Percentiles rank a stretch among this genome's conserved stretches.
phyloP scores from a whole-genome alignment of 30 jellyfish, hydroid and myxozoan genomes.

The Aurelia sp. region DNA sequence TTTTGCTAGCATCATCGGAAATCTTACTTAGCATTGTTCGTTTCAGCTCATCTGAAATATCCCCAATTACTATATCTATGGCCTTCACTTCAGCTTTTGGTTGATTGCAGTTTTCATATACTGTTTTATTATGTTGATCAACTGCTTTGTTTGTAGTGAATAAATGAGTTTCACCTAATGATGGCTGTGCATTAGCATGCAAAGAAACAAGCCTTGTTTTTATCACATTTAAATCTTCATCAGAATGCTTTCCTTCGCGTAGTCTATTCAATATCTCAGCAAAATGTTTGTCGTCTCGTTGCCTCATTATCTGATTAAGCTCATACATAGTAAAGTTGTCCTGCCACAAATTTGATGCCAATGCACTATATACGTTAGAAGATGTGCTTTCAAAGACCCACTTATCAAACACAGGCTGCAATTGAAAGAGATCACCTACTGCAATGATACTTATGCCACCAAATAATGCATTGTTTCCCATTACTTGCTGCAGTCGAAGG shows the following conservation, averaged over 20 bases:
- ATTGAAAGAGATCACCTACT: neutral
- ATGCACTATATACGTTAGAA: neutral
- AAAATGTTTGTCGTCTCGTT: neutral
- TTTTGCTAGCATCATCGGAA: constrained; percentile 8
- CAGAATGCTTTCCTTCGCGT: constrained; percentile 14
- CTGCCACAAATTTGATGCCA: constrained; percentile 12
- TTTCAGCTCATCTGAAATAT: neutral
- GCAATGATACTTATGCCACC: constrained; percentile 33
- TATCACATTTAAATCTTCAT: neutral
- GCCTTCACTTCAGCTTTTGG: constrained; percentile 4
- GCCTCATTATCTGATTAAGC: too few relatives aligned
- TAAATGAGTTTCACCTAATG: neutral
- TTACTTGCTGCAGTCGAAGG: constrained; percentile 22
- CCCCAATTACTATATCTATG: constrained; percentile 1
- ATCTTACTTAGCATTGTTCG: neutral
- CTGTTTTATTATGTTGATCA: neutral
- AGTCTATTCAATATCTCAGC: constrained; percentile 7
- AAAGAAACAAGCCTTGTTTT: neutral
- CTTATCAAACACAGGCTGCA: constrained; percentile 20
- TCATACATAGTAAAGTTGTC: neutral
- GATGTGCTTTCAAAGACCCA: constrained; percentile 17
- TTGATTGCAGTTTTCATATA: neutral
- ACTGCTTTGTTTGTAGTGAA: constrained; percentile 27
- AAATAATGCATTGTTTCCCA: neutral
- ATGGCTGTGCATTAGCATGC: neutral